A percentile compares a stretch with the other conserved stretches of the same genome.
These are phyloP conservation scores for Adelges cooleyi DNA, from an alignment of 1,140 invertebrate species.

Conservation along the genomic window DNA sequence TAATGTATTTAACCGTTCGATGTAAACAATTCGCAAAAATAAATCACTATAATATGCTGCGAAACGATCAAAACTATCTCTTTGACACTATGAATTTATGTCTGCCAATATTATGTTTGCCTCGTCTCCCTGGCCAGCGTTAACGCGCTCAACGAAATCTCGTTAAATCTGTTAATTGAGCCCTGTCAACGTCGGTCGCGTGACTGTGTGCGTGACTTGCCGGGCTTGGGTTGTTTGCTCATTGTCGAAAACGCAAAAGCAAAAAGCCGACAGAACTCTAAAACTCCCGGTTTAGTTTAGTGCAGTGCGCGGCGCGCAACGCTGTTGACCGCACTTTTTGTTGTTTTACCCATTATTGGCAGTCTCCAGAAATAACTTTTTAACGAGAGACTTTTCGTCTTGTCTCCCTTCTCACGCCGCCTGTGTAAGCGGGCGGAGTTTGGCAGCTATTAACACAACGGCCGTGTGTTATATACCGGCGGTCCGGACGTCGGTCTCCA, in stretches of 20 bases:
- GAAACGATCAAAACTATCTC: too few relatives aligned
- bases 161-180: neutral
- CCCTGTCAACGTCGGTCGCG: neutral
- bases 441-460: conserved; percentile 12
- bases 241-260: too few relatives aligned
- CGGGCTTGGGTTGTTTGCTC: too few relatives aligned
- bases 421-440: conserved; percentile 1
- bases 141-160: too few relatives aligned
- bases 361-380: conserved; percentile 25
- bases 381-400: conserved; percentile 17
- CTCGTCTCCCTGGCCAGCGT: too few relatives aligned
- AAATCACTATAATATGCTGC: too few relatives aligned
- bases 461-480: conserved; percentile 7
- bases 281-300: too few relatives aligned
- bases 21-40: too few relatives aligned
- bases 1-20: too few relatives aligned
- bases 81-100: too few relatives aligned
- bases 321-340: neutral
- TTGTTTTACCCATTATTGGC: conserved; percentile 27
- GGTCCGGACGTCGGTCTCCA: neutral
- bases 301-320: conserved; percentile 11
- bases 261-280: too few relatives aligned
- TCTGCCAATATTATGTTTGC: too few relatives aligned
- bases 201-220: neutral
- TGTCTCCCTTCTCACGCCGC: conserved; percentile 6